Base-by-base conservation (phyloP, 2,888 invertebrate species). In the Platycheirus rosarum region DNA sequence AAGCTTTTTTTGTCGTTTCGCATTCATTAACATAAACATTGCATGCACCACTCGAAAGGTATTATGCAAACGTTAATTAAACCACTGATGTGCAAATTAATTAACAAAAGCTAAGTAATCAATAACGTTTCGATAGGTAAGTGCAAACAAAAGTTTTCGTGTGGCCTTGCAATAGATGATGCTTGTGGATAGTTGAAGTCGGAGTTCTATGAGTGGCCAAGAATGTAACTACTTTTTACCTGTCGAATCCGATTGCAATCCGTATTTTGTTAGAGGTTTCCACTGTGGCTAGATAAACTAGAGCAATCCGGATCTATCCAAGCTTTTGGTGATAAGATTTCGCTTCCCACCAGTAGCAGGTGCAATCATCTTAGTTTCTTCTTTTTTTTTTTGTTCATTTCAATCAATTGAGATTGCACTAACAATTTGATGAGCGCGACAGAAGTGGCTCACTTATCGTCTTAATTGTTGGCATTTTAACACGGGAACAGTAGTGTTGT, bases 31-130 rank as follows among this genome's bases (percentile, higher is more conserved):
- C 57, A 75, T 66, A 60, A 63, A 26, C 55, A 40, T 60, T 75
- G 44, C 79, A 73, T 23, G 6, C 23, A 4, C 2, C 6, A 57
- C 26, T 55, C 20, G 23, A 29, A 37, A 49, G 55, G 55, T 80
- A 78, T 63, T 78, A 66, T 48, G 46, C 73, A 80, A 70, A 70
- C 48, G 75, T 75, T 76, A 80, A 71, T 80, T 80, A 76, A 66
- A 18, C 40, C 44, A 70, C 20, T 40, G 80, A 70, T 66, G 80
- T 71, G 71, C 73, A 73, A 77, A 82, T 77, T 77, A 82, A 82
- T 82, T 77, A 82, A 68, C 82, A 73, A 82, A 82, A 63, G 82
- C 82, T 77, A 73, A 82, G 63, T 68, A 73, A 68, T 82, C 71
- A 77, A 76, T 68, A 82, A 73, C 82, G 77, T 63, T 82, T 77